A percentile compares a stretch with the other conserved stretches of the same genome.
These are phyloP conservation scores for Leptobrachium leishanense DNA, from an alignment of 2,113 vertebrate species.

Conservation along the genomic window DNA sequence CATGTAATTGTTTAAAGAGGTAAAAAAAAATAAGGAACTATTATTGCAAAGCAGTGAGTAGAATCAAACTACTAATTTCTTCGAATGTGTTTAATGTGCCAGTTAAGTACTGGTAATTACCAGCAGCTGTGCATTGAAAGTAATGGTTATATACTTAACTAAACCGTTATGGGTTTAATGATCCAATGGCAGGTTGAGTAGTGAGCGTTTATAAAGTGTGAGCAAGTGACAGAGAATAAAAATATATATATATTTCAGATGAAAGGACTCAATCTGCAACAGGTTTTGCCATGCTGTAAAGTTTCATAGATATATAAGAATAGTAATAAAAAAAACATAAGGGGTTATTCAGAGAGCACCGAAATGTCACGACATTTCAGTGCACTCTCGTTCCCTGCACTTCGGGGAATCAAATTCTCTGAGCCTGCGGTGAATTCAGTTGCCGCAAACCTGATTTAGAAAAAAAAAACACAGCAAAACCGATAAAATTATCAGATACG, in stretches of 20 bases:
- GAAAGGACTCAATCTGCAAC: conserved; percentile 61
- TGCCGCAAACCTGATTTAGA: too few species aligned
- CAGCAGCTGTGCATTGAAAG: conserved; percentile 67
- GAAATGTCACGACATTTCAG: too few species aligned
- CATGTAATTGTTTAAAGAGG: conserved; percentile 56
- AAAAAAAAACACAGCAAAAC: too few species aligned
- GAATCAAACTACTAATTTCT: conserved; percentile 62
- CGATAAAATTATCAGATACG: too few species aligned
- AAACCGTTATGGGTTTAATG: conserved; percentile 56
- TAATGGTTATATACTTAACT: conserved; percentile 50
- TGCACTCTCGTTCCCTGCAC: too few species aligned
- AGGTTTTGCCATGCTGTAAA: conserved; percentile 34
- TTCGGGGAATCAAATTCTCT: too few species aligned
- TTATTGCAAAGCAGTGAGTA: conserved; percentile 63
- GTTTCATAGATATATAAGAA: conserved; percentile 42
- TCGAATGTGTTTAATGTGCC: conserved; percentile 65
- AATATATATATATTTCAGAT: background rate
- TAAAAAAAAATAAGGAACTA: conserved; percentile 56
- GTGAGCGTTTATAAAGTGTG: conserved; percentile 28
- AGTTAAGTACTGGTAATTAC: conserved; percentile 69
- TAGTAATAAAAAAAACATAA: conserved; percentile 24
- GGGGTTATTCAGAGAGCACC: too few species aligned
- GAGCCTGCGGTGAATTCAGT: too few species aligned
- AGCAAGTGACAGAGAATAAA: conserved; percentile 14
- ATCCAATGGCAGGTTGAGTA: conserved; percentile 45